Conservation (phyloP, 2,113 vertebrate genomes). For the Siniperca chuatsi region DNA sequence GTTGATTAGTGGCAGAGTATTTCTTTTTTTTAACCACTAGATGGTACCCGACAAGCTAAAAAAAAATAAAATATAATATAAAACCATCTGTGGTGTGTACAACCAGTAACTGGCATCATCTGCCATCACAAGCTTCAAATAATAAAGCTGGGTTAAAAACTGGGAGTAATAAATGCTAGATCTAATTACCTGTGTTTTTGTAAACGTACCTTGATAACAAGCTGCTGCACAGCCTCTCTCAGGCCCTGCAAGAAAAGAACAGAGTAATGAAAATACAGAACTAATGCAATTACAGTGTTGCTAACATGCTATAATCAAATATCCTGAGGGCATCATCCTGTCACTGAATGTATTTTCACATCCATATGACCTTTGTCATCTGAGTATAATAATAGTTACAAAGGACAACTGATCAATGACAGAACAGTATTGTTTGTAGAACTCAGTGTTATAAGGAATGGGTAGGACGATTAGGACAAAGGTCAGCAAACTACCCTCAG, state of each 20-base stretch:
- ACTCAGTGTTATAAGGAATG: background rate
- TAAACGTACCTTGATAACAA: constrained; percentile 81
- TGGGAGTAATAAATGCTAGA: background rate
- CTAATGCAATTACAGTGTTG: constrained; percentile 51
- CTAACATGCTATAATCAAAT: constrained; percentile 51
- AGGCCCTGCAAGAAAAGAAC: constrained; percentile 80
- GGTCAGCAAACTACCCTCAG: background rate
- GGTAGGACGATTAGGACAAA: background rate
- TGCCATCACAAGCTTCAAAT: background rate
- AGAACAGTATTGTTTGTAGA: background rate
- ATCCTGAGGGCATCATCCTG: constrained; percentile 12
- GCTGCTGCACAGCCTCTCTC: constrained; percentile 84
- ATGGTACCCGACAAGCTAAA: constrained; percentile 45
- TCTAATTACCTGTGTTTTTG: background rate
- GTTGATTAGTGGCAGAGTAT: background rate
- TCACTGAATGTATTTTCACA: constrained; percentile 26
- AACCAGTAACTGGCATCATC: background rate
- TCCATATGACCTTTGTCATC: background rate
- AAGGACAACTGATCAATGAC: background rate
- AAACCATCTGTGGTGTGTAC: background rate
- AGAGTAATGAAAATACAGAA: constrained; percentile 43
- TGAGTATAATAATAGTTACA: too few relatives aligned
- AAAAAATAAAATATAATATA: background rate
- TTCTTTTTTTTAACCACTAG: constrained; percentile 50
- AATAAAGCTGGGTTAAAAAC: background rate